A percentile compares a stretch with the other conserved stretches of the same genome.
These are phyloP conservation scores for Manis pentadactyla DNA, from an alignment of 2,797 vertebrate species.

Conservation along the genomic window DNA sequence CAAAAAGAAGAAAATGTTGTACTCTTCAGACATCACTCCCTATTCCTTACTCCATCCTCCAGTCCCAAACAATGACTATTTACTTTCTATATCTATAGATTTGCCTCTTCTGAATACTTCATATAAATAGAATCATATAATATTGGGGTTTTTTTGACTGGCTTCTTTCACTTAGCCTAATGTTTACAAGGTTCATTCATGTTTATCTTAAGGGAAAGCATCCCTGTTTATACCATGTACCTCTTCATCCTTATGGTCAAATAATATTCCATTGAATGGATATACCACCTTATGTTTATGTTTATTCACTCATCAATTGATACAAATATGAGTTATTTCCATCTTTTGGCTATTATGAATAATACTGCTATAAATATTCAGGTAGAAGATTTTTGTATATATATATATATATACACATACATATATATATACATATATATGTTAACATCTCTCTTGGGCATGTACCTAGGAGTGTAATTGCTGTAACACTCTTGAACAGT, in stretches of 20 bases:
- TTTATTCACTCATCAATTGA: neutral
- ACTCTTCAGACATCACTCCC: neutral
- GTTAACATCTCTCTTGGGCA: neutral
- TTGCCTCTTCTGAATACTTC: neutral
- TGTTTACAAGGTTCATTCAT: neutral
- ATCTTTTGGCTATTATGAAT: neutral
- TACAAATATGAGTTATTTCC: neutral
- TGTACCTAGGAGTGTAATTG: neutral
- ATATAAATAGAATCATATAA: neutral
- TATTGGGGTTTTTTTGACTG: neutral
- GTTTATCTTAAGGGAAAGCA: neutral
- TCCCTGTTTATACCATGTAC: too few species aligned
- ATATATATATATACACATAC: neutral
- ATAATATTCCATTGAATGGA: neutral
- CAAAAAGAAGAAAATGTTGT: neutral
- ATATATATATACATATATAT: neutral
- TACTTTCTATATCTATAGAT: neutral
- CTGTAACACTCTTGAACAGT: neutral
- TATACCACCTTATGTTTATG: neutral
- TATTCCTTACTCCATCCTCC: too few species aligned
- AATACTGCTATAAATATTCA: neutral
- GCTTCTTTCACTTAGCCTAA: neutral
- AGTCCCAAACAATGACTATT: neutral
- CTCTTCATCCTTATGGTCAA: neutral
- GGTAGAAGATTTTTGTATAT: neutral